Conservation (phyloP, 2,113 vertebrate species). For the Anoplopoma fimbria region DNA sequence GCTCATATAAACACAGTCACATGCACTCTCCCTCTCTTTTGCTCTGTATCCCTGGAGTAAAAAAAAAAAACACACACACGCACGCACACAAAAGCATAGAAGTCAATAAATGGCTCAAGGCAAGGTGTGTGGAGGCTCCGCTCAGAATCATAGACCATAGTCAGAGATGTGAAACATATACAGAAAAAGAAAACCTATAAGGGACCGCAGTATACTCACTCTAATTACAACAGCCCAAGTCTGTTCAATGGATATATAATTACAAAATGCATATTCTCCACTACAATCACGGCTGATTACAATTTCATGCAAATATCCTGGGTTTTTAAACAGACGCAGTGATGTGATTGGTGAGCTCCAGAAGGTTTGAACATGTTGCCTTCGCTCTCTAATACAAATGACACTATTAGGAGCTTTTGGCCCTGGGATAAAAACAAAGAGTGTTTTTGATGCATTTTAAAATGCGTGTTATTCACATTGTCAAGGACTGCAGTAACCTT, state of each 20-base stretch:
- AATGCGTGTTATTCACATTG: constrained; percentile 51
- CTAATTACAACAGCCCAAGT: constrained; percentile 9
- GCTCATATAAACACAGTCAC: constrained; percentile 45
- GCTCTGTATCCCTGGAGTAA: constrained; percentile 27
- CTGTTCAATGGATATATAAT: constrained; percentile 32
- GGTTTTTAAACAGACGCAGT: constrained; percentile 48
- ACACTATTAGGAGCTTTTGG: constrained; percentile 50
- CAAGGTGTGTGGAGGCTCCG: constrained; percentile 13
- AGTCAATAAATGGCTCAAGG: constrained; percentile 59
- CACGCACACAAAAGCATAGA: constrained; percentile 21
- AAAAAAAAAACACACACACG: too few relatives aligned
- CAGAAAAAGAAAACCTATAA: neutral
- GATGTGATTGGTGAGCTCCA: constrained; percentile 56
- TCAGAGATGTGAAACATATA: constrained; percentile 10
- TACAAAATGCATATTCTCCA: constrained; percentile 43
- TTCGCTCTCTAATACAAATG: constrained; percentile 66
- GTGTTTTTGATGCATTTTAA: constrained; percentile 49
- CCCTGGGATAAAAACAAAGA: constrained; percentile 50
- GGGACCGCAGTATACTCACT: neutral
- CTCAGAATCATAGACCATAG: constrained; percentile 21
- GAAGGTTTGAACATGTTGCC: constrained; percentile 47
- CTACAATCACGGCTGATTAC: constrained; percentile 42
- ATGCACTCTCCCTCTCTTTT: constrained; percentile 22
- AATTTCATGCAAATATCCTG: constrained; percentile 58
- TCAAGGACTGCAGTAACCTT: constrained; percentile 33